Evolutionary conservation across 2,888 invertebrate species (phyloP).

Genomic region (Drosophila melanocephala): DNA sequence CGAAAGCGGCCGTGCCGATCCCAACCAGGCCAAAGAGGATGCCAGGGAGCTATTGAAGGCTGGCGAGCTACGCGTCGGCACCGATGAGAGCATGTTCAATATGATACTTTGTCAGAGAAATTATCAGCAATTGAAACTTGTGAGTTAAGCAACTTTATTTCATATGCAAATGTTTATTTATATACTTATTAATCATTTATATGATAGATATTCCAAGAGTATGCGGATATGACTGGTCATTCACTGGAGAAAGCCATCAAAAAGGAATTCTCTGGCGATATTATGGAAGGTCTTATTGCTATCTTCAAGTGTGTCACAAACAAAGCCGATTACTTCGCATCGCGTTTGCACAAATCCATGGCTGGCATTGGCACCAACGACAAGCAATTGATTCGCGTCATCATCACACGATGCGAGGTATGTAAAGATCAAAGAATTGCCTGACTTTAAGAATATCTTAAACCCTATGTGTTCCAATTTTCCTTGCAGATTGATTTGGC

Average conservation of each 20-base stretch:
- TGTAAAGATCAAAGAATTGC: background rate
- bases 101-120: conserved; percentile 93
- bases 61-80: conserved; percentile 90
- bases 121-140: conserved; percentile 87
- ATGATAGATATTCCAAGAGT: conserved; percentile 84
- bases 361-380: conserved; percentile 96
- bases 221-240: conserved; percentile 90
- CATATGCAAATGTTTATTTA: background rate
- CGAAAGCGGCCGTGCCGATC: conserved; percentile 92
- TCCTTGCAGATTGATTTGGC: conserved; percentile 89
- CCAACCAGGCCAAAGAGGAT: conserved; percentile 90
- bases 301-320: conserved; percentile 93
- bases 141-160: conserved; percentile 47
- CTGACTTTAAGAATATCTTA: background rate
- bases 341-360: conserved; percentile 94
- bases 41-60: conserved; percentile 92
- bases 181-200: background rate
- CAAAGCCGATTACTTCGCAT: conserved; percentile 93
- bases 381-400: conserved; percentile 92
- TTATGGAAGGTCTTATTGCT: conserved; percentile 91
- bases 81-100: conserved; percentile 95
- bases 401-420: conserved; percentile 92
- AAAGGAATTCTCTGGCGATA: conserved; percentile 94
- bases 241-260: conserved; percentile 92
- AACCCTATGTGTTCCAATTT: background rate